Conservation (phyloP, 2,113 vertebrate genomes). For the Semicossyphus pulcher region DNA sequence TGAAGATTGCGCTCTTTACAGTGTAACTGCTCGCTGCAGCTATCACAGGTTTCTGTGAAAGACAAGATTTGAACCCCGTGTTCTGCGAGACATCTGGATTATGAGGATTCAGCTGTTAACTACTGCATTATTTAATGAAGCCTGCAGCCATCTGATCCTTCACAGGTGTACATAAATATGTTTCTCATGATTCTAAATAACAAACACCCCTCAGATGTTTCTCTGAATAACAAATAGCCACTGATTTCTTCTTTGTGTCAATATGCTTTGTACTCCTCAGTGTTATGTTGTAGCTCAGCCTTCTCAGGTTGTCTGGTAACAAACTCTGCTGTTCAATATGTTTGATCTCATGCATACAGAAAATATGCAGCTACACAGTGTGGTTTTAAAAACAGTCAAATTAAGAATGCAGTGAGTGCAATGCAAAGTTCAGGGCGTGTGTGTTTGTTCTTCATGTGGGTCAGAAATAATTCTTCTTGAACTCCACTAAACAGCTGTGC, state of each 20-base stretch:
- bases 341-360: neutral
- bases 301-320: neutral
- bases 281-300: neutral
- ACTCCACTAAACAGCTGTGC: slow-evolving; percentile 61
- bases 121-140: slow-evolving; percentile 61
- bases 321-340: neutral
- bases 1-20: slow-evolving; percentile 2
- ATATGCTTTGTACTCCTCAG: neutral
- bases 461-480: slow-evolving; percentile 43
- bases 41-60: slow-evolving; percentile 22
- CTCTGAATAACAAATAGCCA: slow-evolving; percentile 26
- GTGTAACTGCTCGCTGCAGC: neutral
- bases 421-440: neutral
- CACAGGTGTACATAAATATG: slow-evolving; percentile 48
- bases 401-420: neutral
- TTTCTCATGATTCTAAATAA: slow-evolving; percentile 40
- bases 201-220: slow-evolving; percentile 32
- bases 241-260: slow-evolving; percentile 18
- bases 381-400: neutral
- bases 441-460: slow-evolving; percentile 28
- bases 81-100: slow-evolving; percentile 42
- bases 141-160: slow-evolving; percentile 34
- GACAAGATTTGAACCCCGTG: slow-evolving; percentile 22
- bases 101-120: slow-evolving; percentile 51
- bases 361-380: neutral